Percentiles rank a stretch among this genome's conserved stretches.
These are phyloP conservation scores for Bothrops jararaca DNA, from an alignment of 2,113 vertebrate species.

Conservation along the genomic window DNA sequence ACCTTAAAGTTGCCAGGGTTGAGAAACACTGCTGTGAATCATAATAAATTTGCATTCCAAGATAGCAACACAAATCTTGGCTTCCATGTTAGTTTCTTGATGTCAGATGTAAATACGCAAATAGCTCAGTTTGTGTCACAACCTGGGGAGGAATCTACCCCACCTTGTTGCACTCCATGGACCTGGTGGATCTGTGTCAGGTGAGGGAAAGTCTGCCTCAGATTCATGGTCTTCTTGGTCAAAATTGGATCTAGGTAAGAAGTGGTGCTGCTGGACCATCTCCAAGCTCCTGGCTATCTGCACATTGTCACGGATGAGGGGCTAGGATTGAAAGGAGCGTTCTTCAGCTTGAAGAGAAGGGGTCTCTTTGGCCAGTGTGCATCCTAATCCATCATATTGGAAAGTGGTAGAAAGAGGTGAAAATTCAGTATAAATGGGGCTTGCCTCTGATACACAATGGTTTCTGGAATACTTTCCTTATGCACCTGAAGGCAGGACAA, in stretches of 20 bases:
- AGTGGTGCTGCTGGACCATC: background rate
- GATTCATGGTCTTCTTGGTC: background rate
- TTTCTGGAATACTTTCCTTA: background rate
- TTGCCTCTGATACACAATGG: background rate
- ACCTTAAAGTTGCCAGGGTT: background rate
- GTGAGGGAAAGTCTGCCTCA: background rate
- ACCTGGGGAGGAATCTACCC: background rate
- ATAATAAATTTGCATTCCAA: background rate
- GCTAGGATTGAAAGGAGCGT: background rate
- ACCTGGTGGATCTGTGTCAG: background rate
- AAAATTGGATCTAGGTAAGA: background rate
- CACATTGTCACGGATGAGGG: background rate
- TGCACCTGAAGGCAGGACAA: background rate
- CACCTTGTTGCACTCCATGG: accelerated
- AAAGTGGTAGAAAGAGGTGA: background rate
- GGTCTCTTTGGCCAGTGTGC: background rate
- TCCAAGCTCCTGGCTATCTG: background rate
- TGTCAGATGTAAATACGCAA: background rate
- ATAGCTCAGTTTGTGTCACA: background rate
- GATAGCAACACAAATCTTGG: background rate
- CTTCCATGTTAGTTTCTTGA: background rate
- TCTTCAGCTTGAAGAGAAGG: no score
- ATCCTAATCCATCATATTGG: background rate
- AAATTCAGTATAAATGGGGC: background rate
- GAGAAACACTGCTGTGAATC: background rate